Evolutionary conservation across 2,888 invertebrate species (phyloP).

Genomic region (Rhingia campestris): DNA sequence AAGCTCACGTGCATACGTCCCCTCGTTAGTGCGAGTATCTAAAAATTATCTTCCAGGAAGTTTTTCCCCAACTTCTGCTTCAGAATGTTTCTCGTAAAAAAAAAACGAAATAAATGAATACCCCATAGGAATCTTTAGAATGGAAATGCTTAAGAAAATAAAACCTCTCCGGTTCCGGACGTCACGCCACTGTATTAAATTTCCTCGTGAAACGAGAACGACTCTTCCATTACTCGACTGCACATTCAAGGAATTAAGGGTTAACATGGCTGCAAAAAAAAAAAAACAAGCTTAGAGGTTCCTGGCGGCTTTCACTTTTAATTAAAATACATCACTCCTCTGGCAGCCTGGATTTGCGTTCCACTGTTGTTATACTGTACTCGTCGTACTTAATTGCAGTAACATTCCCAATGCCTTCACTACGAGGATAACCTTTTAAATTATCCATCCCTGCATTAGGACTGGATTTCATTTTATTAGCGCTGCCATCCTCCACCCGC

Average conservation of each 20-base stretch:
- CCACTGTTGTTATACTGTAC: constrained; percentile 26
- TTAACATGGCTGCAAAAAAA: constrained; percentile 2
- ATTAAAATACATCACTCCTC: constrained; percentile 56
- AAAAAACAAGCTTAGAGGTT: background rate
- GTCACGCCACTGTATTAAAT: constrained; percentile 36
- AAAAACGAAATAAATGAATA: background rate
- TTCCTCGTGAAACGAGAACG: background rate
- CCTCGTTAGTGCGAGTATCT: background rate
- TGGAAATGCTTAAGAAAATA: constrained; percentile 12
- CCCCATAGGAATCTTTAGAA: background rate
- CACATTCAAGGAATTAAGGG: constrained; percentile 33
- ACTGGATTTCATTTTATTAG: constrained; percentile 3
- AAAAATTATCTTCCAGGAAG: constrained; percentile 41
- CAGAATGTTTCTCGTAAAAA: constrained; percentile 24
- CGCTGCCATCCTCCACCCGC: background rate
- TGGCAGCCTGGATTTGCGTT: constrained; percentile 22
- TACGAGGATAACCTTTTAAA: constrained; percentile 36
- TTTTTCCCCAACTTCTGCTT: constrained; percentile 42
- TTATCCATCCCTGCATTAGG: constrained; percentile 24
- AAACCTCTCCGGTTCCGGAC: constrained; percentile 13
- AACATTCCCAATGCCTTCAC: background rate
- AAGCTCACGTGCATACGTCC: constrained; percentile 23
- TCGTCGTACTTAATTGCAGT: constrained; percentile 40
- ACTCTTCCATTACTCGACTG: constrained; percentile 32
- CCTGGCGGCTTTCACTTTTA: constrained; percentile 60